Evolutionary conservation across 2,797 vertebrate genomes (phyloP).

Genomic region (Sorex maritimensis): DNA sequence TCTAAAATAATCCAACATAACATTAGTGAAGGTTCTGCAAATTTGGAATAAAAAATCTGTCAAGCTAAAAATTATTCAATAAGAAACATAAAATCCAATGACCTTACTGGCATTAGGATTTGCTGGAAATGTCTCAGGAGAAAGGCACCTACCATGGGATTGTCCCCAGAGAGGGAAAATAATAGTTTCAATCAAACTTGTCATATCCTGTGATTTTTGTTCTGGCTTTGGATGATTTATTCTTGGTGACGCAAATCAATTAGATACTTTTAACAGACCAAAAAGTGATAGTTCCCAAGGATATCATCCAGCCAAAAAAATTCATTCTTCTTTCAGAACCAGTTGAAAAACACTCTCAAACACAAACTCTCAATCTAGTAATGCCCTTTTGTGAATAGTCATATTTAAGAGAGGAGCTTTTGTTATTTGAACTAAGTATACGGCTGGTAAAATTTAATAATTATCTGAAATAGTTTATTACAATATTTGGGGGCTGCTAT

Average conservation of each 20-base stretch:
- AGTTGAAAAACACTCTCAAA: conserved; percentile 58
- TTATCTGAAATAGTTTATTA: background rate
- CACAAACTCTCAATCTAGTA: conserved; percentile 55
- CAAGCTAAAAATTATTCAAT: background rate
- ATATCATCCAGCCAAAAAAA: conserved; percentile 75
- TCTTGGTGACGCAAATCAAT: conserved; percentile 72
- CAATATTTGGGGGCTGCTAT: background rate
- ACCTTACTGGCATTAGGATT: background rate
- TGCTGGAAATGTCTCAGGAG: conserved; percentile 23
- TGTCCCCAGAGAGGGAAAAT: background rate
- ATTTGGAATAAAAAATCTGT: conserved; percentile 31
- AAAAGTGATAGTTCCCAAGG: conserved; percentile 78
- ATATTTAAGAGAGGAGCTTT: conserved; percentile 59
- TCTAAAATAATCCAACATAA: conserved; percentile 24
- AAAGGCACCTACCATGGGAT: background rate
- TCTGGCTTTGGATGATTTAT: conserved; percentile 37
- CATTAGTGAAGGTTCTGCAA: background rate
- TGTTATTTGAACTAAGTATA: background rate
- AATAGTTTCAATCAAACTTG: conserved; percentile 3
- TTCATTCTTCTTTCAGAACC: conserved; percentile 58
- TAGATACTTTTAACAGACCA: conserved; percentile 69
- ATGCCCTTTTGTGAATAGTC: conserved; percentile 72
- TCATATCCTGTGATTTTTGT: background rate
- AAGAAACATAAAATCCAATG: conserved; percentile 39
- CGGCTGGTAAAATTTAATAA: background rate